Evolutionary conservation across 2,888 invertebrate genomes (phyloP).

Genomic region (Hipparchia semele): DNA sequence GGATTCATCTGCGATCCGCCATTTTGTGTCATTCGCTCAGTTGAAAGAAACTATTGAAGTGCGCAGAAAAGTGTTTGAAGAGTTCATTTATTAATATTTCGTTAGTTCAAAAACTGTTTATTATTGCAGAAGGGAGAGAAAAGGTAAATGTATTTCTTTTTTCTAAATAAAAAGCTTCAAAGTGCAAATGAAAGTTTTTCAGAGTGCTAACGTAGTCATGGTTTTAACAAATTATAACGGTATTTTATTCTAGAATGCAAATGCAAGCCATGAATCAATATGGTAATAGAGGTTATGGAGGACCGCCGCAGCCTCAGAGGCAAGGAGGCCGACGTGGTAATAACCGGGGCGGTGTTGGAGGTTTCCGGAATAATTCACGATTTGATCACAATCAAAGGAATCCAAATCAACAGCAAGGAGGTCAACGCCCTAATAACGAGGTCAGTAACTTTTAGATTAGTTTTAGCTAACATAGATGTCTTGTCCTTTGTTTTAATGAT

Average conservation of each 20-base stretch:
- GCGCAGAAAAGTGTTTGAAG: constrained; percentile 2
- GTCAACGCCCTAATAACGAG: constrained; percentile 73
- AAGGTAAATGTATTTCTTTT: constrained; percentile 12
- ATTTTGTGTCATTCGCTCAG: constrained; percentile 29
- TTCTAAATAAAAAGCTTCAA: not conserved
- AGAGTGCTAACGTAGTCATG: constrained; percentile 4
- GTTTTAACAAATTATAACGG: not conserved
- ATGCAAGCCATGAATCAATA: constrained; percentile 76
- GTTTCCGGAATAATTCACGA: constrained; percentile 69
- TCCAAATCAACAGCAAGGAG: constrained; percentile 65
- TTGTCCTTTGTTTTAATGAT: not conserved
- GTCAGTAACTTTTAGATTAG: constrained; percentile 48
- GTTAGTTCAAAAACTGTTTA: not conserved
- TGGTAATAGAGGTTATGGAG: constrained; percentile 77
- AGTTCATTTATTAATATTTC: not conserved
- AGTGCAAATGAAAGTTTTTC: not conserved
- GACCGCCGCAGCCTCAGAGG: constrained; percentile 76
- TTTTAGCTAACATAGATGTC: not conserved
- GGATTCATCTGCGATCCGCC: constrained; percentile 16
- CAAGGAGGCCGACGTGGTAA: constrained; percentile 72
- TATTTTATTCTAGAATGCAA: constrained; percentile 54
- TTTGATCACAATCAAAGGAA: constrained; percentile 67
- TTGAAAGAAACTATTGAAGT: constrained; percentile 1
- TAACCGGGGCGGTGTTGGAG: constrained; percentile 65
- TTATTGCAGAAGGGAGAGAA: not conserved